Base-by-base conservation (phyloP, 1,140 invertebrate genomes). In the Pogonognathellus flavescens region DNA sequence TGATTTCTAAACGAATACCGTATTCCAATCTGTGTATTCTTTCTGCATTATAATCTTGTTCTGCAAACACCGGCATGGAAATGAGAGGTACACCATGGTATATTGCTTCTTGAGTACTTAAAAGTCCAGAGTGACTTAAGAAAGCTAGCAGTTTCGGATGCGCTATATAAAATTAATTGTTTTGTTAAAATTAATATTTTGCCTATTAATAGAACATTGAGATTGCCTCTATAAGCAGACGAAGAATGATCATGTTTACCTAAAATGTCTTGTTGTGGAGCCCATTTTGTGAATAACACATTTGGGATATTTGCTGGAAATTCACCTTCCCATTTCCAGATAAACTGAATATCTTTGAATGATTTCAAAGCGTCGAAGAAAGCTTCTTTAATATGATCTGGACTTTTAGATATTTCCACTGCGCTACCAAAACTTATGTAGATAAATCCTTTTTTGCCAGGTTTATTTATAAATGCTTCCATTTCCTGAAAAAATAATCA, bases 291-390 rank as follows among this genome's bases (percentile, higher is more conserved):
- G 8, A 80, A 84, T 22, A 83, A 55, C 0, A 89, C 84, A 85
- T 89, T 89, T 22, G 62, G 53, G 14, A 88, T 31, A 41, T 86
- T 57, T 20, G 41, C 53, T 0, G 82, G 82, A 13, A 55, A 8
- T 59, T 87, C 82, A 14, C n/a, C 85, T 20, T 88, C 86, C 83
- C 81, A 89, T 85, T 88, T 89, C 87, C 85, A 89, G 16, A 89
- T 18, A 70, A 89, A 87, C 62, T 80, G 72, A 72, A 85, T 72
- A 31, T 85, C 31, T 11, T 20, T 18, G 14, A 66, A 82, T 55
- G 82, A 85, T 62, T 7, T 53, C 18, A 88, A 55, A 0, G 80
- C 41, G 20, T 25, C 22, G 50, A 84, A 86, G 52, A 88, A 88
- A 11, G 80, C 57, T 11, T 86, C 52, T 66, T 82, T 49, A 49